These are phyloP conservation scores for Invenusta paracnida DNA, from an alignment of 2,888 invertebrate species.

Conservation along the genomic window DNA sequence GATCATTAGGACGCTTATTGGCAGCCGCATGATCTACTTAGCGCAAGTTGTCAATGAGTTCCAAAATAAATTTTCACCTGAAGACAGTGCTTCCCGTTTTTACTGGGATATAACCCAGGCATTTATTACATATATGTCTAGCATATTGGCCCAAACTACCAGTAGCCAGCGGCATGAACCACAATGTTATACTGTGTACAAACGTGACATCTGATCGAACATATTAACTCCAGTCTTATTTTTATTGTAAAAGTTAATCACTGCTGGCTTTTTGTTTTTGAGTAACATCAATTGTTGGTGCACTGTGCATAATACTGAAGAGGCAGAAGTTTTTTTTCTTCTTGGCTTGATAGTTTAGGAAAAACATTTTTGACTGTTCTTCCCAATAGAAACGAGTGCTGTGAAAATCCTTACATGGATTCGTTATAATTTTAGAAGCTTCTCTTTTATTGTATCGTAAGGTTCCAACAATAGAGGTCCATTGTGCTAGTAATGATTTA, in stretches of 20 bases:
- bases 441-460: constrained; percentile 21
- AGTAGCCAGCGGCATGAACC: not conserved
- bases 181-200: not conserved
- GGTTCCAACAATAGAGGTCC: constrained; percentile 31
- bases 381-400: no score
- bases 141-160: constrained; percentile 26
- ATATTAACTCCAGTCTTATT: constrained; percentile 24
- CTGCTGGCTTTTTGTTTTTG: not conserved
- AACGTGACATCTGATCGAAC: constrained; percentile 30
- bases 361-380: not conserved
- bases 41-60: constrained; percentile 6
- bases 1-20: constrained; percentile 3
- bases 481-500: constrained; percentile 2
- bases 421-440: constrained; percentile 1
- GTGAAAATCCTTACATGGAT: not conserved
- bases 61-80: constrained; percentile 11
- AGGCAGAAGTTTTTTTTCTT: constrained; percentile 4
- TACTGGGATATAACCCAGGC: not conserved
- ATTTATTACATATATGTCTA: constrained; percentile 26
- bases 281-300: not conserved
- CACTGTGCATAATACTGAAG: constrained; percentile 6
- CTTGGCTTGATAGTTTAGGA: constrained; percentile 8
- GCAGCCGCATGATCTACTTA: constrained; percentile 9
- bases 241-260: constrained; percentile 26
- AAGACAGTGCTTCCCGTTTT: not conserved